Conservation (phyloP, 2,888 invertebrate genomes). For the Bellardia bayeri region DNA sequence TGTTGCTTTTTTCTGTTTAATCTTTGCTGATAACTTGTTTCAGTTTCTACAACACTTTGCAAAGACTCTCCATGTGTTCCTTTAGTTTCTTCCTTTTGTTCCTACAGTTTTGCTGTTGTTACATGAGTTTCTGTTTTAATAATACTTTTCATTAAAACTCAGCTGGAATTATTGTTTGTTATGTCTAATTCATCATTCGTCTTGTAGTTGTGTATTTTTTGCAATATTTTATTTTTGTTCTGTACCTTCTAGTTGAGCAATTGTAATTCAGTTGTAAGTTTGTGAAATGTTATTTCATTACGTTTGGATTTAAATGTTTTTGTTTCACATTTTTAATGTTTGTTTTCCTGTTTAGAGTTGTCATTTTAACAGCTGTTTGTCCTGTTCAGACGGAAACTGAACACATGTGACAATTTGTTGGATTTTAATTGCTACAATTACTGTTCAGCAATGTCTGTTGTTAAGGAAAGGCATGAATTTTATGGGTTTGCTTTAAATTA, state of each 20-base stretch:
- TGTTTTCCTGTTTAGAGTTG: constrained; percentile 52
- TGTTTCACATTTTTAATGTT: constrained; percentile 33
- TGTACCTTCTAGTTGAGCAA: not conserved
- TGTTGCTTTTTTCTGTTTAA: not conserved
- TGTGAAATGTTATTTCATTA: constrained; percentile 33
- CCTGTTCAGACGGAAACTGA: constrained; percentile 41
- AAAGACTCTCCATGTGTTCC: not conserved
- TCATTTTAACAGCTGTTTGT: constrained; percentile 59
- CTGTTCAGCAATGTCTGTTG: not conserved
- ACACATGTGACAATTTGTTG: constrained; percentile 54
- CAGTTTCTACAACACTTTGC: not conserved
- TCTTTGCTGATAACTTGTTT: not conserved
- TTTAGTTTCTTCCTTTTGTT: not conserved
- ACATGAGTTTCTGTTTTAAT: not conserved
- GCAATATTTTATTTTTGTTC: not conserved
- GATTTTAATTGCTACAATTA: constrained; percentile 40
- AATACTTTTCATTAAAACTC: constrained; percentile 40
- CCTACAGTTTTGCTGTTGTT: not conserved
- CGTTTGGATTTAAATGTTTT: constrained; percentile 40
- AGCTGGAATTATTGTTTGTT: constrained; percentile 56
- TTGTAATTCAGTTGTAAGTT: not conserved
- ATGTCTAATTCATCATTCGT: constrained; percentile 68
- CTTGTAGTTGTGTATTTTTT: constrained; percentile 1
- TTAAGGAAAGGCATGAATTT: not conserved
- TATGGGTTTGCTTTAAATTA: not conserved